phyloP scores from a whole-genome alignment of 2,113 vertebrate species.

The Oenanthe oenanthe region DNA sequence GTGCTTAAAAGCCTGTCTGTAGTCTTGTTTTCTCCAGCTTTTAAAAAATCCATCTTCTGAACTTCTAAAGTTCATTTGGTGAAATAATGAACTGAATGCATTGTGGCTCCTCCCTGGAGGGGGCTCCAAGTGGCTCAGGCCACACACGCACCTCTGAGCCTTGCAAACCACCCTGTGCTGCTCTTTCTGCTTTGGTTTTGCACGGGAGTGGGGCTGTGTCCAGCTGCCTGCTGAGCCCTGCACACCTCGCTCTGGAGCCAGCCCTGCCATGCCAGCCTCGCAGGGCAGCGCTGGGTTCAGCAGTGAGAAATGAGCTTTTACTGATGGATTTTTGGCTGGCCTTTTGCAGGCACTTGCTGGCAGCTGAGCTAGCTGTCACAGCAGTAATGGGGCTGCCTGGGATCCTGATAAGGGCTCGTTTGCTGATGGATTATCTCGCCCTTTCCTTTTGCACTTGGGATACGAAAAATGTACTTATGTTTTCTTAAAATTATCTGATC shows the following conservation, averaged over 20 bases:
- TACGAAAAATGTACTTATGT: background rate
- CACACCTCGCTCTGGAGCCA: background rate
- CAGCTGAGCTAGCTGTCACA: constrained; percentile 25
- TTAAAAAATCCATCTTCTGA: background rate
- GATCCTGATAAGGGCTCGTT: background rate
- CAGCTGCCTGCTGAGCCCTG: accelerated
- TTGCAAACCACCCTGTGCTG: accelerated
- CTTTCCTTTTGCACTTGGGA: constrained; percentile 7
- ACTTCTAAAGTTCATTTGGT: background rate
- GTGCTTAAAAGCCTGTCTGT: background rate
- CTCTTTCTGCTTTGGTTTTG: background rate
- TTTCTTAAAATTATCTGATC: background rate
- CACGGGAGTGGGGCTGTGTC: background rate
- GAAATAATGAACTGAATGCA: background rate
- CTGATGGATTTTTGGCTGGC: constrained; percentile 28
- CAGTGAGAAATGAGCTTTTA: background rate
- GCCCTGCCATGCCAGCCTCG: accelerated
- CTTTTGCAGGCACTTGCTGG: background rate
- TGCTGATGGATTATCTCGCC: constrained; percentile 3
- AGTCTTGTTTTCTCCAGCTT: background rate
- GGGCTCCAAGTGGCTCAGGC: background rate
- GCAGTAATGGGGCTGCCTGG: background rate
- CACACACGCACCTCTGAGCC: background rate
- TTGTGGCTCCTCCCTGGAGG: accelerated
- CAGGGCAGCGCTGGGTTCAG: accelerated